Percentiles rank a stretch among this genome's conserved stretches.
Evolutionary conservation across 2,888 invertebrate genomes (phyloP).

Genomic region (Hylaea fasciaria): DNA sequence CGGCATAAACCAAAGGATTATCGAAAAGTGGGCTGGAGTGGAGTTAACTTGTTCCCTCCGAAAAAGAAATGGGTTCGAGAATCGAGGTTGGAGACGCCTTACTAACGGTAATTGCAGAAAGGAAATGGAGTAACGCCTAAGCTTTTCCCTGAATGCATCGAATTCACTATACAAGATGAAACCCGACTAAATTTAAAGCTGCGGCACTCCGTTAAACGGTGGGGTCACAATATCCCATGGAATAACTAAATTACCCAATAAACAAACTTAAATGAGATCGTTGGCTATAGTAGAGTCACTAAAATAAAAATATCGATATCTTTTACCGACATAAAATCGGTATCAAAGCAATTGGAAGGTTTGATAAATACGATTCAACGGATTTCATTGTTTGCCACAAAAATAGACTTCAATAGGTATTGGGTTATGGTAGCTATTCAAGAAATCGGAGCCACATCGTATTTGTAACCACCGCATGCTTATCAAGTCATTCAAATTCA

Average conservation of each 20-base stretch:
- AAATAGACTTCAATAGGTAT: not conserved
- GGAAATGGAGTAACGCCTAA: slow-evolving; percentile 22
- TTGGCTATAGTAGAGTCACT: too few relatives aligned
- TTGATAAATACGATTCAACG: too few relatives aligned
- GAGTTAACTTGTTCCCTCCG: not conserved
- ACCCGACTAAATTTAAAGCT: slow-evolving; percentile 3
- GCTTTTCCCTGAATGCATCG: slow-evolving; percentile 15
- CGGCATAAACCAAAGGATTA: not conserved
- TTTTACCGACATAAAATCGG: too few relatives aligned
- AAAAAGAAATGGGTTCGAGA: slow-evolving; percentile 13
- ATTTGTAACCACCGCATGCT: not conserved
- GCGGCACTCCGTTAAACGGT: slow-evolving; percentile 8
- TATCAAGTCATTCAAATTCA: not conserved
- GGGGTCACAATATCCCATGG: not conserved
- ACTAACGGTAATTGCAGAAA: slow-evolving; percentile 22
- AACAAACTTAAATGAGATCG: too few relatives aligned
- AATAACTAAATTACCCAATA: not conserved
- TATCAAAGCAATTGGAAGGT: too few relatives aligned
- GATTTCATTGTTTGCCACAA: not conserved
- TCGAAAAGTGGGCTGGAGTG: not conserved
- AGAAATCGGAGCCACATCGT: too few relatives aligned
- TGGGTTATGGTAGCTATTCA: too few relatives aligned
- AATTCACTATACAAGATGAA: slow-evolving; percentile 9
- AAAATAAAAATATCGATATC: too few relatives aligned
- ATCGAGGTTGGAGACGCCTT: not conserved